Conservation (phyloP, 2,113 vertebrate genomes). For the Reinhardtius hippoglossoides region DNA sequence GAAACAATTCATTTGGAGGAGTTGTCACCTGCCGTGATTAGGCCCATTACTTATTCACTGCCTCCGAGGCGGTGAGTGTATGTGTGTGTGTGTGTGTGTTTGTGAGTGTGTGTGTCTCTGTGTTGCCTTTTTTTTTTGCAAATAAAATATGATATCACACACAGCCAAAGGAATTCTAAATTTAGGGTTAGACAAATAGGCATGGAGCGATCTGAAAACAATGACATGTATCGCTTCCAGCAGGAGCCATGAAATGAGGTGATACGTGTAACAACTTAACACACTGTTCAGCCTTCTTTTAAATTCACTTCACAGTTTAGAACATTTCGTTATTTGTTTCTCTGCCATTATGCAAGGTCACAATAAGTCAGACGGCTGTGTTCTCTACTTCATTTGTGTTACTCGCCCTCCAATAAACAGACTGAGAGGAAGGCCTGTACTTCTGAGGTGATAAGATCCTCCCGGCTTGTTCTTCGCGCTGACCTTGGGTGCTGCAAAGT, state of each 20-base stretch:
- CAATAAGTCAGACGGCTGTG: conserved; percentile 32
- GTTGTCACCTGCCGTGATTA: conserved; percentile 64
- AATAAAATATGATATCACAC: conserved; percentile 24
- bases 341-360: conserved; percentile 49
- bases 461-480: conserved; percentile 52
- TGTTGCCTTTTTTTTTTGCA: conserved; percentile 1
- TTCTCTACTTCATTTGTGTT: conserved; percentile 68
- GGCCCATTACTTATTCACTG: conserved; percentile 60
- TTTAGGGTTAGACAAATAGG: conserved; percentile 23
- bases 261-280: conserved; percentile 2
- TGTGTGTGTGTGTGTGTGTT: background rate
- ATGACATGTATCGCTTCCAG: background rate
- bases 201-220: background rate
- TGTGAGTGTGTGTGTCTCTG: background rate
- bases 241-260: conserved; percentile 7
- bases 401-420: conserved; percentile 59
- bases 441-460: conserved; percentile 73
- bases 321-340: background rate
- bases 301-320: background rate
- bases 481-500: conserved; percentile 74
- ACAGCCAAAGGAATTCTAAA: conserved; percentile 2
- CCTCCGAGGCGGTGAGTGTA: conserved; percentile 15
- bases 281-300: background rate
- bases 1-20: conserved; percentile 67
- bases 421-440: conserved; percentile 52